Conservation (phyloP, 1,140 invertebrate genomes). For the Drosophila novamexicana region DNA sequence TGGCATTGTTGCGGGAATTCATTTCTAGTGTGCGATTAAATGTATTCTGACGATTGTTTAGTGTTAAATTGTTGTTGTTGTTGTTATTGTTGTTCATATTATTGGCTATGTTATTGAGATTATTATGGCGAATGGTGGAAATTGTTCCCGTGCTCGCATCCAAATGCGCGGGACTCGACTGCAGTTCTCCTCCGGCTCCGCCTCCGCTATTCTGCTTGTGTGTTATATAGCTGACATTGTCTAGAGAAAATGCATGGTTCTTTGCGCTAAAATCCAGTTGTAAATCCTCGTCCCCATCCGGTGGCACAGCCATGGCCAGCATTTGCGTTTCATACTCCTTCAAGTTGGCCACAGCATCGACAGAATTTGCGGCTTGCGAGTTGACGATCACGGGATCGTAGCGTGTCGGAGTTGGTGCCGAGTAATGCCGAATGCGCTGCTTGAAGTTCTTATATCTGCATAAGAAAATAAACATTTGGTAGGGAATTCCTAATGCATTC, state of each 20-base stretch:
- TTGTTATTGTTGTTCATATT: conserved; percentile 85
- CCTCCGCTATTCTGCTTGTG: conserved; percentile 89
- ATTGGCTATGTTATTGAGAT: conserved; percentile 77
- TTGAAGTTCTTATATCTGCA: conserved; percentile 92
- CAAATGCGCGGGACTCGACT: conserved; percentile 91
- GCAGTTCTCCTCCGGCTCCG: conserved; percentile 78
- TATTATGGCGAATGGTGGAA: conserved; percentile 87
- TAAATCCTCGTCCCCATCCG: conserved; percentile 92
- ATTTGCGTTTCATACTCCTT: conserved; percentile 96
- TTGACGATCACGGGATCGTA: conserved; percentile 93
- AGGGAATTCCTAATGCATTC: background rate
- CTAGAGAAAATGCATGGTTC: conserved; percentile 93
- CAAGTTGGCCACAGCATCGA: conserved; percentile 84
- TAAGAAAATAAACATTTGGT: background rate
- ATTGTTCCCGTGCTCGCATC: conserved; percentile 91
- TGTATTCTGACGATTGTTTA: conserved; percentile 84
- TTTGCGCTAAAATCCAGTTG: conserved; percentile 94
- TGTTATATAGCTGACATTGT: conserved; percentile 93
- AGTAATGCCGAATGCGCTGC: conserved; percentile 90
- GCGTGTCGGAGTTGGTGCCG: conserved; percentile 87
- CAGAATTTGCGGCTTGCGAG: conserved; percentile 81
- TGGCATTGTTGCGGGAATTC: conserved; percentile 83
- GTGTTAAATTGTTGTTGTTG: conserved; percentile 84
- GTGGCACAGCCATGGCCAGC: conserved; percentile 93
- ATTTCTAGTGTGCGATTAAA: conserved; percentile 83